Evolutionary conservation across 1,140 invertebrate genomes (phyloP).

Genomic region (Rhynchophorus ferrugineus): DNA sequence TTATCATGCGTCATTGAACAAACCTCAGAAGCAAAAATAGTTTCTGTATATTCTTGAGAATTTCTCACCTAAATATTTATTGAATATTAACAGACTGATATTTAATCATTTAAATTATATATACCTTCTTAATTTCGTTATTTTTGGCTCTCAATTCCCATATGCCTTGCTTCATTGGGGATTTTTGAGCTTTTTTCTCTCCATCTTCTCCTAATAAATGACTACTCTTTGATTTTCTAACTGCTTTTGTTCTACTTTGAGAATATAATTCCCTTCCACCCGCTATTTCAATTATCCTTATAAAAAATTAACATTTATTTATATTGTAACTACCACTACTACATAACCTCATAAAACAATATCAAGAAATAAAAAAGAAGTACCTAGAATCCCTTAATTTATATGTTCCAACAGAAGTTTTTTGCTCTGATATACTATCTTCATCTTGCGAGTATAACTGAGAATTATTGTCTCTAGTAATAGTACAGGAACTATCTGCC

Average conservation of each 20-base stretch:
- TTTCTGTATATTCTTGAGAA: slow-evolving; percentile 52
- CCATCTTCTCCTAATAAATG: slow-evolving; percentile 40
- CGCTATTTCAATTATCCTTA: slow-evolving; percentile 82
- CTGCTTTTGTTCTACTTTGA: slow-evolving; percentile 71
- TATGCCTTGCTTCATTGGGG: slow-evolving; percentile 50
- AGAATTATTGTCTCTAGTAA: slow-evolving; percentile 36
- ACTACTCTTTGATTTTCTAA: slow-evolving; percentile 59
- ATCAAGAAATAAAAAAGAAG: background rate
- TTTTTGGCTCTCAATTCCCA: slow-evolving; percentile 55
- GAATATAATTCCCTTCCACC: slow-evolving; percentile 80
- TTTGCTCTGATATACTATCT: slow-evolving; percentile 39
- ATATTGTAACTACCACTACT: background rate
- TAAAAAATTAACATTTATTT: slow-evolving; percentile 27
- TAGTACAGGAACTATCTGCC: slow-evolving; percentile 37
- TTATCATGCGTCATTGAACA: slow-evolving; percentile 45
- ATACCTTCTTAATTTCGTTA: slow-evolving; percentile 47
- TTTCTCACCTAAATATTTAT: slow-evolving; percentile 32
- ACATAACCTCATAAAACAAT: no score
- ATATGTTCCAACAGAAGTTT: slow-evolving; percentile 40
- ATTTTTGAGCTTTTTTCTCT: slow-evolving; percentile 51
- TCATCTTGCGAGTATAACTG: slow-evolving; percentile 38
- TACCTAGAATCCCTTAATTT: slow-evolving; percentile 43
- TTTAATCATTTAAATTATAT: background rate
- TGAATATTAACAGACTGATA: background rate
- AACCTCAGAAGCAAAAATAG: slow-evolving; percentile 56